Conservation (phyloP, 2,888 invertebrate genomes). For the Allacma fusca region DNA sequence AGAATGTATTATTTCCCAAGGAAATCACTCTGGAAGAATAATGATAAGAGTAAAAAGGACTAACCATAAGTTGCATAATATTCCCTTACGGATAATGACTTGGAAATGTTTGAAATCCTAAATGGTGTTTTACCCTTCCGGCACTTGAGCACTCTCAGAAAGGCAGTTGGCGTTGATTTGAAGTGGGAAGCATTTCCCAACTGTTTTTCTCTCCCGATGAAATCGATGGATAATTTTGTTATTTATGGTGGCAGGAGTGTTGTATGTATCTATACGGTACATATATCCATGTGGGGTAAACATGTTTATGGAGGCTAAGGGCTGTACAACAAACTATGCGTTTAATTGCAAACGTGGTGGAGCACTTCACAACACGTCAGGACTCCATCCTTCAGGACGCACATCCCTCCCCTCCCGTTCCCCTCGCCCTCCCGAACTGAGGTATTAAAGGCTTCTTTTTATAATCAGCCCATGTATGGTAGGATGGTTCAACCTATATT, state of each 20-base stretch:
- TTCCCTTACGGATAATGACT: conserved; percentile 18
- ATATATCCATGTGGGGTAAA: conserved; percentile 2
- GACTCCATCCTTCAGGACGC: background rate
- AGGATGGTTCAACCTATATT: too few relatives aligned
- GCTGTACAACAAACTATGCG: conserved; percentile 5
- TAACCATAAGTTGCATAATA: background rate
- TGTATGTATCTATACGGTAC: too few relatives aligned
- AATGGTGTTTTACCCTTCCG: conserved; percentile 44
- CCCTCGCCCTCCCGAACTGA: background rate
- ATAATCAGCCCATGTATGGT: too few relatives aligned
- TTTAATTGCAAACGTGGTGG: background rate
- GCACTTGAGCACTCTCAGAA: conserved; percentile 9
- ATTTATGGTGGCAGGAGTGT: background rate
- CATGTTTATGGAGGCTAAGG: background rate
- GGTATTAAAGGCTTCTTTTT: too few relatives aligned
- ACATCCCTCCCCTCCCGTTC: background rate
- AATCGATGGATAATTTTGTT: conserved; percentile 16
- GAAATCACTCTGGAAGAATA: background rate
- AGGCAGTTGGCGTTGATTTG: too few relatives aligned
- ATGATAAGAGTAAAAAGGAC: background rate
- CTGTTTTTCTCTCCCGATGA: conserved; percentile 8
- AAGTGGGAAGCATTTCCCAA: too few relatives aligned
- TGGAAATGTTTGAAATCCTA: conserved; percentile 21
- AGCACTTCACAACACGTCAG: background rate
- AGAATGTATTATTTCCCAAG: background rate